phyloP scores from a whole-genome alignment of 2,888 invertebrate genomes.

The Synanthedon formicaeformis region DNA sequence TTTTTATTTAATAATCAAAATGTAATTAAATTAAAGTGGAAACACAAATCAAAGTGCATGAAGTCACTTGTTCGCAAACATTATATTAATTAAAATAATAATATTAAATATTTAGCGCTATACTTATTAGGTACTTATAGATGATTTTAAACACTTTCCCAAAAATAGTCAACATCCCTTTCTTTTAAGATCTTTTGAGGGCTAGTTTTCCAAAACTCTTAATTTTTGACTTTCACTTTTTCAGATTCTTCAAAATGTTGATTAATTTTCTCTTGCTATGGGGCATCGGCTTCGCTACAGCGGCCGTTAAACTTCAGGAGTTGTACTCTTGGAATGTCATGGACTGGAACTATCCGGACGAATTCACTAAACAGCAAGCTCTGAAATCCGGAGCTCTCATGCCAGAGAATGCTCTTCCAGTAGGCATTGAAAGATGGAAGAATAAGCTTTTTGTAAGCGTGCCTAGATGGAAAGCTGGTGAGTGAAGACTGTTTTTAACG shows the following conservation, averaged over 20 bases:
- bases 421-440: slow-evolving; percentile 84
- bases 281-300: slow-evolving; percentile 36
- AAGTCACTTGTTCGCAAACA: no score
- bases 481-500: slow-evolving; percentile 19
- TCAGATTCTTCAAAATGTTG: slow-evolving; percentile 2
- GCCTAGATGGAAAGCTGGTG: slow-evolving; percentile 84
- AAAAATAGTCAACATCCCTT: no score
- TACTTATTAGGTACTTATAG: no score
- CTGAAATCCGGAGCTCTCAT: slow-evolving; percentile 74
- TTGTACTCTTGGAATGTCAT: slow-evolving; percentile 80
- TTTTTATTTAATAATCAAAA: no score
- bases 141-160: no score
- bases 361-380: slow-evolving; percentile 72
- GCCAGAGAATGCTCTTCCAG: slow-evolving; percentile 83
- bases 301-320: slow-evolving; percentile 73
- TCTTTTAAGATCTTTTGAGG: no score
- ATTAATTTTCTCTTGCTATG: slow-evolving; percentile 14
- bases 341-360: slow-evolving; percentile 81
- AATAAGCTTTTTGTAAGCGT: slow-evolving; percentile 86
- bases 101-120: no score
- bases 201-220: no score
- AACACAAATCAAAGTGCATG: no score
- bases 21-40: no score
- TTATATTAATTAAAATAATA: no score
- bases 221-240: background rate